Evolutionary conservation across 2,113 vertebrate species (phyloP), one percentile per base, ranked within the genome.

Genomic region (Pan paniscus): DNA sequence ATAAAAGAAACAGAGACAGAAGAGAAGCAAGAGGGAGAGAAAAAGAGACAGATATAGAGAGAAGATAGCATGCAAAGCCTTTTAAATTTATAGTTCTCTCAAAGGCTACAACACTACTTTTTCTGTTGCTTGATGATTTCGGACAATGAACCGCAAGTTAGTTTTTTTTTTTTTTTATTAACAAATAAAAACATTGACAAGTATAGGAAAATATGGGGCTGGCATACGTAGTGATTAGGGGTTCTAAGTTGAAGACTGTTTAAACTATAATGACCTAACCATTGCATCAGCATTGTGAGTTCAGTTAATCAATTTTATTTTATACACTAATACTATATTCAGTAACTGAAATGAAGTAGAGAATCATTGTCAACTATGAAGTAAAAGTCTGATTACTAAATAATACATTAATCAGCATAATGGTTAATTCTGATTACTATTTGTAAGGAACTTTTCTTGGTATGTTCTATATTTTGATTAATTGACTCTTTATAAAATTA

Each of bases 221-320:
- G 25, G 43, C 1, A 0, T 0, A 4, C 43, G 1, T 13, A 48
- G 23, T 75, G 5, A 57, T 16, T 48, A 22, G 0, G 5, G 23
- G 6, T 73, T 1, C 6, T 46, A 13, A 48, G 3, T n/a, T 27
- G 32, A 57, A 32, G 32, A 22, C 8, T 75, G 3, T 46, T 75
- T 83, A 67, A 75, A 70, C 32, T 8, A 22, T 16, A 75, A 22
- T 72, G 32, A 43, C 8, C 59, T 72, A 59, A 48, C 6, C 10
- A 85, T 32, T 52, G 1, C 20, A 20, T 18, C 23, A 55, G 1
- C 73, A 9, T 84, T 81, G 25, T 32, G 59, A 43, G 0, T 59
- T 32, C 5, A 57, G 0, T 73, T 94, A 84, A 6, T 40, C 2
- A 59, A 57, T 59, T 8, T 35, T 59, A 89, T 82, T 72, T 70